Evolutionary conservation across 2,797 vertebrate genomes (phyloP).

Genomic region (Crax fasciolata): DNA sequence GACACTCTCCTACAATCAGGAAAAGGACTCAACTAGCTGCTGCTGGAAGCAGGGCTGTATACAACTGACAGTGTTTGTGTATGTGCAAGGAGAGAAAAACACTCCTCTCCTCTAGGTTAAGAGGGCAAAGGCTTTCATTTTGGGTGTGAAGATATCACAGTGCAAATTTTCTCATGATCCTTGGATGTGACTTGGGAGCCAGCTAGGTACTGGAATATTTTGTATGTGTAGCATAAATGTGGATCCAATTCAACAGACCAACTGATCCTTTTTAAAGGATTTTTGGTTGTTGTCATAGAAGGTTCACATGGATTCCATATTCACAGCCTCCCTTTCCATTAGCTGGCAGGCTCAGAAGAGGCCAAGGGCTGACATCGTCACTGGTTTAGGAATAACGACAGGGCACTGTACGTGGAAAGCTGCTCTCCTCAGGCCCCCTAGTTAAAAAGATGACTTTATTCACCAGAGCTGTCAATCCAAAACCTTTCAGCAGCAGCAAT

Average conservation of each 20-base stretch:
- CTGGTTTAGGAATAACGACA: background rate
- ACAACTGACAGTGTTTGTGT: background rate
- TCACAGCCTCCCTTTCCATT: background rate
- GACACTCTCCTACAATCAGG: background rate
- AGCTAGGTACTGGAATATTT: background rate
- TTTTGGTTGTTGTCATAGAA: background rate
- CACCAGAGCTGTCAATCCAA: slow-evolving; percentile 18
- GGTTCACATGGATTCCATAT: background rate
- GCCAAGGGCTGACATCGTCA: background rate
- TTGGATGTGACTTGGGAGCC: background rate
- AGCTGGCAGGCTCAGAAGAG: background rate
- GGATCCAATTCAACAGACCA: background rate
- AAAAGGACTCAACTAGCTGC: rapidly evolving
- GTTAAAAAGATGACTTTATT: slow-evolving; percentile 26
- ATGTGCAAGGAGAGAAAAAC: background rate
- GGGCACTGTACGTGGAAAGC: background rate
- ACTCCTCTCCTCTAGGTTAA: background rate
- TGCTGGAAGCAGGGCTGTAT: background rate
- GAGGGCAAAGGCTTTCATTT: background rate
- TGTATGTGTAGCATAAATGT: background rate
- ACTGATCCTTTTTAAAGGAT: background rate
- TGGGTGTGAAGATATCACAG: background rate
- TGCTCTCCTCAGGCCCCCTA: background rate
- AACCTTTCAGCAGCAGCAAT: slow-evolving; percentile 45
- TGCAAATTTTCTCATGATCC: background rate